Conservation (phyloP, 2,797 vertebrate species). For the Anguilla pacifica region DNA sequence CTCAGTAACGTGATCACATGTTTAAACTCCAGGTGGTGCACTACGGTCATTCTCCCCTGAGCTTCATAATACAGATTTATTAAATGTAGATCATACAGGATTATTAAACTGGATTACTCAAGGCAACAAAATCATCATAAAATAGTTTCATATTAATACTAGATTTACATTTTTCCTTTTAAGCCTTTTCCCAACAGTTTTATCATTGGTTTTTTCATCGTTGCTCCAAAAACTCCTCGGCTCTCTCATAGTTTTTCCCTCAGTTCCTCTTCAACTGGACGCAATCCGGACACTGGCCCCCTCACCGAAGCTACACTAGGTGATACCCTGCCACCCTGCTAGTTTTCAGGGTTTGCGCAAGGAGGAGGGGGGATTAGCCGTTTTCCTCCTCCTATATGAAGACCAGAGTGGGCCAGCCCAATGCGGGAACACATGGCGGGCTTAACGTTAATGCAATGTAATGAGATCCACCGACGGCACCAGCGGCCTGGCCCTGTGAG, state of each 20-base stretch:
- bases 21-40: neutral
- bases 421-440: slow-evolving; percentile 56
- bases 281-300: neutral
- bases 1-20: neutral
- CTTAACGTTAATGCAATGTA: slow-evolving; percentile 54
- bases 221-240: neutral
- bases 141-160: neutral
- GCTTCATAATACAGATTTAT: neutral
- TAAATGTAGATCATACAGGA: too few species aligned
- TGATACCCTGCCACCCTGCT: slow-evolving; percentile 46
- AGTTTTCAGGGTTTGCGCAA: slow-evolving; percentile 28
- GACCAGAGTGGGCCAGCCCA: slow-evolving; percentile 55
- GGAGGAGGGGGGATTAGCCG: slow-evolving; percentile 48
- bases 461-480: slow-evolving; percentile 61
- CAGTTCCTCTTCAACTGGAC: neutral
- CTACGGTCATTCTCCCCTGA: neutral
- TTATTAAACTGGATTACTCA: neutral
- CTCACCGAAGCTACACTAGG: slow-evolving; percentile 19
- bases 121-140: neutral
- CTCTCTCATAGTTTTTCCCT: neutral
- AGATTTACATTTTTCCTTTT: neutral
- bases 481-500: slow-evolving; percentile 44
- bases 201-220: neutral
- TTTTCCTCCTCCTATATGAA: slow-evolving; percentile 49
- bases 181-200: neutral